Evolutionary conservation across 2,888 invertebrate genomes (phyloP), one percentile per base, ranked within the genome.

Genomic region (Polyommatus icarus): DNA sequence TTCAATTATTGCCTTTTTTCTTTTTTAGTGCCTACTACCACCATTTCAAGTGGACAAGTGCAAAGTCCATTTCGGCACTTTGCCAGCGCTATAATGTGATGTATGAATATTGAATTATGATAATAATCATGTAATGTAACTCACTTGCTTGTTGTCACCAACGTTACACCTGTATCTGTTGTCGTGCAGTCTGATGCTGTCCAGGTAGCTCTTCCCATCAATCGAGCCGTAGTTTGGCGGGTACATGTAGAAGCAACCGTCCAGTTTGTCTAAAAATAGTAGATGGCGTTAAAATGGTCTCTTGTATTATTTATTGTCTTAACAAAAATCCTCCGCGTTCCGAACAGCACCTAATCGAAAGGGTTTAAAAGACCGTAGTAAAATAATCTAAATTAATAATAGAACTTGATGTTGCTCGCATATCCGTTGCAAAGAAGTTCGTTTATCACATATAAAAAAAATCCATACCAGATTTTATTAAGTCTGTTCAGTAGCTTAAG

Each of bases 151-250:
- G 3, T 87, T 88, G 1, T 84, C 85, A 0, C 86, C 88, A 5
- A 89, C 87, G 81, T 89, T 89, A 79, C 93, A 94, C 0, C 91
- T 92, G 77, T 91, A 93, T 72, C 94, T 84, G 77, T 92, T 90
- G 61, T 92, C 93, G 78, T 94, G 91, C 0, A 93, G 78, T 1
- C 90, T 89, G 8, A 94, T 89, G 0, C 87, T 75, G 80, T 93
- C 93, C 78, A 93, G 81, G 79, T 93, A 94, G 79, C 93, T 94
- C 83, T 90, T 92, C 50, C 93, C 93, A 1, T 93, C 93, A 77
- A 94, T 94, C 0, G 93, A 94, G n/a, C 93, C 93, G 83, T 93
- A 94, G 86, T 94, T 94, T 0, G 93, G 93, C 0, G 93, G 93
- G 83, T 90, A 93, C 88, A 93, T 88, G 82, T 92, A 93, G 76